Percentiles rank a stretch among this genome's conserved stretches.
Conservation (phyloP, 2,888 invertebrate genomes). For the Drymonia ruficornis region DNA sequence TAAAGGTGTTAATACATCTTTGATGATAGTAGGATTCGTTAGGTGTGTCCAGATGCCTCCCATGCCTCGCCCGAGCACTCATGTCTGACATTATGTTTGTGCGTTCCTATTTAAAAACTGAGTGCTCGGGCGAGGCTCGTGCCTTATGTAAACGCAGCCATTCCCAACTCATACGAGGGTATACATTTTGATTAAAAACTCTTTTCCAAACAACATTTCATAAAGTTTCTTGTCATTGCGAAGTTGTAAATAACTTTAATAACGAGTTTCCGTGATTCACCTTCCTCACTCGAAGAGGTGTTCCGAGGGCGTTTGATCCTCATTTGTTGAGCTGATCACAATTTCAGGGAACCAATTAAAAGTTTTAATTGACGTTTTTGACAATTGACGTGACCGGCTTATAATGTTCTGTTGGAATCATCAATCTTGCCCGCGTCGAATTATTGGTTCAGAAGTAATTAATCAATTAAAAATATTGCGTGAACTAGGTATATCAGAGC, state of each 20-base stretch:
- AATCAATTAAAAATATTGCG: too few relatives aligned
- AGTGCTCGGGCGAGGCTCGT: too few relatives aligned
- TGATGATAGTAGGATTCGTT: too few relatives aligned
- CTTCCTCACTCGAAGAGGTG: constrained; percentile 4
- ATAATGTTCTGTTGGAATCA: constrained; percentile 1
- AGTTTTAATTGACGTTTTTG: constrained; percentile 39
- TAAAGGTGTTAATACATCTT: too few relatives aligned
- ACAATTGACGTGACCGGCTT: constrained; percentile 10
- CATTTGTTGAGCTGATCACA: constrained; percentile 13
- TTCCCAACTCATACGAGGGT: too few relatives aligned
- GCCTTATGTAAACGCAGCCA: too few relatives aligned
- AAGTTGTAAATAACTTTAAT: constrained; percentile 11
- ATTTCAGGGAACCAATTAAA: constrained; percentile 28
- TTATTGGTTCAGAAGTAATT: neutral
- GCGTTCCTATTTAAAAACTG: too few relatives aligned
- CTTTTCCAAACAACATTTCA: neutral
- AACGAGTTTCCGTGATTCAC: constrained; percentile 5
- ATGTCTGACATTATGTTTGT: too few relatives aligned
- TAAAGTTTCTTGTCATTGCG: neutral
- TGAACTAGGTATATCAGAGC: too few relatives aligned
- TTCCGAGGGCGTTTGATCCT: constrained; percentile 10
- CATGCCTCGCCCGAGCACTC: too few relatives aligned
- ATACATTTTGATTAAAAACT: too few relatives aligned
- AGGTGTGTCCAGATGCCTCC: too few relatives aligned
- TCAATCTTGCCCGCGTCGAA: constrained; percentile 2